phyloP scores from a whole-genome alignment of 2,797 vertebrate genomes.

The Artibeus jamaicensis region DNA sequence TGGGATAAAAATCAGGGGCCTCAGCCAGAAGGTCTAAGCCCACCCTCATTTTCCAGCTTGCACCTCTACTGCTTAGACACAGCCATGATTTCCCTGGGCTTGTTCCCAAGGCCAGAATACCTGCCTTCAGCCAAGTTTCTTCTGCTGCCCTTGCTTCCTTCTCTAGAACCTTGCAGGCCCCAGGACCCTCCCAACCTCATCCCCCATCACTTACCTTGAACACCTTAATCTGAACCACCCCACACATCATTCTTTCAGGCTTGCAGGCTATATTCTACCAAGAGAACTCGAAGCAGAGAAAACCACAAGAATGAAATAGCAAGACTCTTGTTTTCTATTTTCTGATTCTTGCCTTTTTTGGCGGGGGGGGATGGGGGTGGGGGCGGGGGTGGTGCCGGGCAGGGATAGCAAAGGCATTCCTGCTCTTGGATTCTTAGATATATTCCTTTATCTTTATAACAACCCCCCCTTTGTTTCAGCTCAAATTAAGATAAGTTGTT shows the following conservation, averaged over 20 bases:
- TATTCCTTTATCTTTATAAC: neutral
- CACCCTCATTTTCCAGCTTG: neutral
- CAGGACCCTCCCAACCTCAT: neutral
- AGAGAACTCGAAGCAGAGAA: neutral
- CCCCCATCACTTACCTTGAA: neutral
- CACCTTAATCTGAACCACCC: neutral
- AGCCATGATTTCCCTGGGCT: neutral
- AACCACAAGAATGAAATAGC: neutral
- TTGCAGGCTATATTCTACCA: neutral
- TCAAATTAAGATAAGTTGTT: neutral
- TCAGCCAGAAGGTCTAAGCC: neutral
- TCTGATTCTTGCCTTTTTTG: neutral
- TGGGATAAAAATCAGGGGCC: neutral
- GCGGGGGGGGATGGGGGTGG: fast-evolving
- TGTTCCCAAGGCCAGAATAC: neutral
- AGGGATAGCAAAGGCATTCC: neutral
- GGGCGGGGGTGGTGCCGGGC: fast-evolving
- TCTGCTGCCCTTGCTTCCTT: neutral
- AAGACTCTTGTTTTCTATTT: neutral
- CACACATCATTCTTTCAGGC: neutral
- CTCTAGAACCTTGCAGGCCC: neutral
- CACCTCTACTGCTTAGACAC: no score
- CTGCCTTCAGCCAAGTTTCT: neutral
- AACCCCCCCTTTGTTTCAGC: neutral
- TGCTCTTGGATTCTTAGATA: neutral